These are phyloP conservation scores for Platichthys flesus DNA, from an alignment of 2,113 vertebrate genomes.

Conservation along the genomic window DNA sequence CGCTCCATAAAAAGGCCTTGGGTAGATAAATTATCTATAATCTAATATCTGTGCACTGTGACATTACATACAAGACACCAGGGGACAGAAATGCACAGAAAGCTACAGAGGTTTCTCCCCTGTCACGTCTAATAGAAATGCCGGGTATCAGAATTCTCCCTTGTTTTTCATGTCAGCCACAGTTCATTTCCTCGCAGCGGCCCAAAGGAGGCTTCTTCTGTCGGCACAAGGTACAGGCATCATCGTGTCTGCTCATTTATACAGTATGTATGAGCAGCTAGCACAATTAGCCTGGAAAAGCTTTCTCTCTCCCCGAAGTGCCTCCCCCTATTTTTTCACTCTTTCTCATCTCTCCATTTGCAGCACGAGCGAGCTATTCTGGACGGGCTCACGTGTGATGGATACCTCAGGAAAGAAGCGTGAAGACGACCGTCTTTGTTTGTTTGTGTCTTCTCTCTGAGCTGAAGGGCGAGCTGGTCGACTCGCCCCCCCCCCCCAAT, in stretches of 20 bases:
- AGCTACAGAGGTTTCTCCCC: background rate
- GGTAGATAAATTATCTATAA: too few species aligned
- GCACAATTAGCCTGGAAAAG: conserved; percentile 48
- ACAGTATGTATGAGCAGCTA: conserved; percentile 47
- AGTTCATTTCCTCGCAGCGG: conserved; percentile 59
- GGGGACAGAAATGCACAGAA: background rate
- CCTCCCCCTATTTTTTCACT: conserved; percentile 1
- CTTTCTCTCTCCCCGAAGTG: conserved; percentile 34
- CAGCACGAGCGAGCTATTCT: conserved; percentile 53
- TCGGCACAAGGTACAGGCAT: conserved; percentile 34
- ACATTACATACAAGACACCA: background rate
- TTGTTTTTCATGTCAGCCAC: conserved; percentile 36
- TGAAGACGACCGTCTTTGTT: conserved; percentile 35
- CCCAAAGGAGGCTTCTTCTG: conserved; percentile 53
- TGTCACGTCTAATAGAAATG: conserved; percentile 2
- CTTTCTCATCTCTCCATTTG: conserved; percentile 48
- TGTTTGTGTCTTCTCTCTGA: conserved; percentile 41
- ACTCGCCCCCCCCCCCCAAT: conserved; percentile 19
- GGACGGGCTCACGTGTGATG: conserved; percentile 36
- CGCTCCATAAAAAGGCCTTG: too few species aligned
- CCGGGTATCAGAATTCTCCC: conserved; percentile 16
- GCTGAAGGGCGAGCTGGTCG: conserved; percentile 40
- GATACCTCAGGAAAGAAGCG: conserved; percentile 28
- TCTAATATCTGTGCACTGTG: background rate
- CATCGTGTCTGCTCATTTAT: conserved; percentile 34